Conservation (phyloP, 2,888 invertebrate genomes). For the Philereme transversata region DNA sequence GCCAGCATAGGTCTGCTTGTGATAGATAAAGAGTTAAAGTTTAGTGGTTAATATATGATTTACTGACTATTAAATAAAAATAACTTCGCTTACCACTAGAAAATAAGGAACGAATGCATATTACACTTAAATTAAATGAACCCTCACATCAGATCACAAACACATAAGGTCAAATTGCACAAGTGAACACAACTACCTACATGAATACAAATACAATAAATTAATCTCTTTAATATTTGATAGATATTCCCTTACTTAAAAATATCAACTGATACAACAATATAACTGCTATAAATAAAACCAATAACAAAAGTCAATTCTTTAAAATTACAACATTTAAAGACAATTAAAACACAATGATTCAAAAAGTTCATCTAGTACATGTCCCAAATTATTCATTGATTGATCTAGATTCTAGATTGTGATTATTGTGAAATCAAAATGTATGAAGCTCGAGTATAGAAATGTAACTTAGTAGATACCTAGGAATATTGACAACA, state of each 20-base stretch:
- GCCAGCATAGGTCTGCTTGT: constrained; percentile 44
- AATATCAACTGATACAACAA: constrained; percentile 80
- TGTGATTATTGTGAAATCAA: constrained; percentile 14
- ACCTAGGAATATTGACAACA: constrained; percentile 17
- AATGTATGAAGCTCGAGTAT: constrained; percentile 14
- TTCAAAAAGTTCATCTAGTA: background rate
- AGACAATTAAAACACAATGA: constrained; percentile 39
- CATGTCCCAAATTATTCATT: background rate
- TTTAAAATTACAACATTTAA: constrained; percentile 69
- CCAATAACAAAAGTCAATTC: constrained; percentile 74
- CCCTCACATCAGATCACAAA: constrained; percentile 81
- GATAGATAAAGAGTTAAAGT: constrained; percentile 46
- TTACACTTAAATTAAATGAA: constrained; percentile 75
- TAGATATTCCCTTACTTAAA: constrained; percentile 67
- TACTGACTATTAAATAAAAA: constrained; percentile 56
- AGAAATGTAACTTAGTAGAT: constrained; percentile 36
- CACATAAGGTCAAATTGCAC: constrained; percentile 76
- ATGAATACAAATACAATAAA: constrained; percentile 73
- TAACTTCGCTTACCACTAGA: constrained; percentile 68
- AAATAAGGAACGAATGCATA: constrained; percentile 82
- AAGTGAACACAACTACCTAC: constrained; percentile 72
- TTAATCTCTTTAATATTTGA: constrained; percentile 76
- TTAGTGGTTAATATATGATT: constrained; percentile 46
- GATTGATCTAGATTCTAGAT: constrained; percentile 14
- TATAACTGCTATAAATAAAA: constrained; percentile 66